Conservation (phyloP, 1,140 invertebrate genomes). For the Theocolax elegans region DNA sequence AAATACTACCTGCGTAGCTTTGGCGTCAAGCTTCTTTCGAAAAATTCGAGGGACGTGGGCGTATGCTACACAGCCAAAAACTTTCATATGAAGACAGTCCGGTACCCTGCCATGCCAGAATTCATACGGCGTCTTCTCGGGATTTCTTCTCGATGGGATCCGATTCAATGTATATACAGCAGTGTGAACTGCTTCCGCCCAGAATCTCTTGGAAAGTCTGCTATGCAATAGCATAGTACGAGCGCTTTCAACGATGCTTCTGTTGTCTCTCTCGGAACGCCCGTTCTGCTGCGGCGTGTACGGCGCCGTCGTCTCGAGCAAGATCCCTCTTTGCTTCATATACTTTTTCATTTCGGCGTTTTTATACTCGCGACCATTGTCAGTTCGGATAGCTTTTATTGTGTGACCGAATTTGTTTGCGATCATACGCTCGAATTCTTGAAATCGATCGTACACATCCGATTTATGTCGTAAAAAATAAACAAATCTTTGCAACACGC, state of each 20-base stretch:
- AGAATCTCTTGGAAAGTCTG: slow-evolving; percentile 35
- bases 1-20: too few species aligned
- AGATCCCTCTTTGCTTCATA: slow-evolving; percentile 39
- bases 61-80: too few species aligned
- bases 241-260: too few species aligned
- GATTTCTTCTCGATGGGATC: too few species aligned
- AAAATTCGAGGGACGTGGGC: too few species aligned
- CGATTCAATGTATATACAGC: too few species aligned
- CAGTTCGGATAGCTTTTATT: slow-evolving; percentile 45
- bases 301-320: slow-evolving; percentile 44
- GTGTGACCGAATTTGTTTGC: slow-evolving; percentile 45
- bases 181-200: slow-evolving; percentile 56
- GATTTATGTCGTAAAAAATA: slow-evolving; percentile 56
- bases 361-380: slow-evolving; percentile 53
- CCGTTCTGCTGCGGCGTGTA: slow-evolving; percentile 59
- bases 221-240: slow-evolving; percentile 46
- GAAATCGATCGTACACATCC: too few species aligned
- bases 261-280: slow-evolving; percentile 44
- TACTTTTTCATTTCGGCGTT: slow-evolving; percentile 38
- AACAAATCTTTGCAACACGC: slow-evolving; percentile 42
- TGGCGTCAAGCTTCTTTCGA: too few species aligned
- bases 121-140: too few species aligned
- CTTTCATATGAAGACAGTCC: too few species aligned
- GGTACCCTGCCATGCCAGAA: too few species aligned
- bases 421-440: slow-evolving; percentile 42